Evolutionary conservation across 1,140 invertebrate genomes (phyloP).

Genomic region (Habropoda laboriosa): DNA sequence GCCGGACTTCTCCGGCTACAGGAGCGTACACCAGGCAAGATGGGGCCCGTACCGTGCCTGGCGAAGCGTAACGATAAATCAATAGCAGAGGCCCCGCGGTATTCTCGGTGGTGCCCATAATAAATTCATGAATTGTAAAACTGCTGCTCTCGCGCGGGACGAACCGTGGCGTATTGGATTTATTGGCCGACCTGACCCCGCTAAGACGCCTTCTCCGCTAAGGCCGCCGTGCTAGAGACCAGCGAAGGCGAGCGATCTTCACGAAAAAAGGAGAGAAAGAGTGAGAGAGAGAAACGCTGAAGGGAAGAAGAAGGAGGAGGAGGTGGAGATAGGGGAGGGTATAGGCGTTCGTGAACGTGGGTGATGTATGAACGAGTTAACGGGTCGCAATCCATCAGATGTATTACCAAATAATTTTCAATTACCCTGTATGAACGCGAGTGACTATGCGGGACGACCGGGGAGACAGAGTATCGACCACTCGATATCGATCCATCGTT

Average conservation of each 20-base stretch:
- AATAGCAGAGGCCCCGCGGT: slow-evolving; percentile 74
- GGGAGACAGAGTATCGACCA: slow-evolving; percentile 29
- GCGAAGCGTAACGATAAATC: slow-evolving; percentile 78
- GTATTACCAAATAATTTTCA: slow-evolving; percentile 80
- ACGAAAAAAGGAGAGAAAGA: slow-evolving; percentile 34
- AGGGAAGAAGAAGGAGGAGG: slow-evolving; percentile 3
- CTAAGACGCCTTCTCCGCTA: slow-evolving; percentile 71
- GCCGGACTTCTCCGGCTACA: slow-evolving; percentile 47
- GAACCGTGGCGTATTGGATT: slow-evolving; percentile 81
- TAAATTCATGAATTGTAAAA: slow-evolving; percentile 82
- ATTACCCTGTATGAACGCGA: slow-evolving; percentile 74
- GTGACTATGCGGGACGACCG: slow-evolving; percentile 19
- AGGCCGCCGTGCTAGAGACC: slow-evolving; percentile 10
- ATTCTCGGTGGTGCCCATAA: slow-evolving; percentile 77
- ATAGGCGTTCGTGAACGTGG: slow-evolving; percentile 44
- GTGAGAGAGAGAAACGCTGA: slow-evolving; percentile 38
- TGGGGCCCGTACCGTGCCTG: slow-evolving; percentile 45
- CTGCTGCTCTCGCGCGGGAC: slow-evolving; percentile 76
- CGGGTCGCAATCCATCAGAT: slow-evolving; percentile 76
- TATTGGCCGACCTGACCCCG: slow-evolving; percentile 79
- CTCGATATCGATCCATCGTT: slow-evolving; percentile 47
- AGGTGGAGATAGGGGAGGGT: too few species aligned
- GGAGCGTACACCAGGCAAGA: slow-evolving; percentile 54
- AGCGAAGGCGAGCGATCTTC: slow-evolving; percentile 51
- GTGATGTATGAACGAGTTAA: slow-evolving; percentile 80